Evolutionary conservation across 1,140 invertebrate genomes (phyloP).

Genomic region (Microplitis mediator): DNA sequence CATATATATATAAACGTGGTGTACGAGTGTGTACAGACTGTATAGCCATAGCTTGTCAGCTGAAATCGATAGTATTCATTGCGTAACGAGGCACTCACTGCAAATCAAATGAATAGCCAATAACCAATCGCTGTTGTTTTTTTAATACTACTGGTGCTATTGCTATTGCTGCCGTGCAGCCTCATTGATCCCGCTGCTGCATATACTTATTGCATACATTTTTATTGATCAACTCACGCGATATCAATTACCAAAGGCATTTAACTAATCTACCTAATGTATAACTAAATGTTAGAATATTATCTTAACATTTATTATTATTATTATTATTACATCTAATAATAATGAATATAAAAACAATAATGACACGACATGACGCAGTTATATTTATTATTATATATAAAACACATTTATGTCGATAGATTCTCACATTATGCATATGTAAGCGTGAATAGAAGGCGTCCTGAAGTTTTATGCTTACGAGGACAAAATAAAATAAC

Average conservation of each 20-base stretch:
- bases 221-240: constrained; percentile 4
- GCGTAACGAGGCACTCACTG: constrained; percentile 50
- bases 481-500: background rate
- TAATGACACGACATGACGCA: background rate
- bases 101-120: constrained; percentile 50
- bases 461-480: constrained; percentile 3
- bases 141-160: background rate
- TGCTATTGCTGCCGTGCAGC: constrained; percentile 2
- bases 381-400: background rate
- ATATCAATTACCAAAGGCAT: background rate
- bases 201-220: background rate
- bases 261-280: no score
- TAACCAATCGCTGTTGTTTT: constrained; percentile 34
- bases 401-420: background rate
- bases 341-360: background rate
- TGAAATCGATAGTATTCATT: constrained; percentile 46
- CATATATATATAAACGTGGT: background rate
- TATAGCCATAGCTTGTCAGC: background rate
- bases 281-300: constrained; percentile 1
- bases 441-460: background rate
- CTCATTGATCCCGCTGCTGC: constrained; percentile 3
- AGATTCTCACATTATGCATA: constrained; percentile 11
- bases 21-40: background rate
- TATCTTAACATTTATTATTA: no score
- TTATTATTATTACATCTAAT: no score